phyloP scores from a whole-genome alignment of 2,888 invertebrate genomes.

The Drosophila parthenogenetica region DNA sequence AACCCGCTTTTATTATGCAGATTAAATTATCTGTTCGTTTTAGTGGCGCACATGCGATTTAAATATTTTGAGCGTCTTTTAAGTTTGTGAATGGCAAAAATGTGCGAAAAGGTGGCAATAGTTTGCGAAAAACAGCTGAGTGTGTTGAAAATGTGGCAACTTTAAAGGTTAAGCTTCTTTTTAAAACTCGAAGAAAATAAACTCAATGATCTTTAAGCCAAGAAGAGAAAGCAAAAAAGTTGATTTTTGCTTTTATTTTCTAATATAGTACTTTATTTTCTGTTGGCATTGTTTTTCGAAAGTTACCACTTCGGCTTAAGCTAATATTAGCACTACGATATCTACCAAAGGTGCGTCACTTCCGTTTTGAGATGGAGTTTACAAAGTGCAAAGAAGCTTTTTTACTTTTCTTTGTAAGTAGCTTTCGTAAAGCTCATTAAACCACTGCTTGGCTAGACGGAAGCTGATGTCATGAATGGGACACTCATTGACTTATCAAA shows the following conservation, averaged over 20 bases:
- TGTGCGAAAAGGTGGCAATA: no score
- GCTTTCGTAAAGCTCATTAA: conserved; percentile 23
- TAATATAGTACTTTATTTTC: background rate
- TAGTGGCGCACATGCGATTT: no score
- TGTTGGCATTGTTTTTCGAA: background rate
- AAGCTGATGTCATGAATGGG: conserved; percentile 60
- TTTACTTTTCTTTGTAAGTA: conserved; percentile 13
- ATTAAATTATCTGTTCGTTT: no score
- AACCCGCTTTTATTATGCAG: no score
- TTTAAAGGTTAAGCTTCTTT: no score
- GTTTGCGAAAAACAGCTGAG: no score
- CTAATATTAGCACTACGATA: background rate
- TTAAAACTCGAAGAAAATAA: no score
- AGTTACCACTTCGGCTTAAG: background rate
- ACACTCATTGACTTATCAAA: conserved; percentile 50
- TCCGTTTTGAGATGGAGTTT: conserved; percentile 32
- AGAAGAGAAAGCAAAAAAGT: no score
- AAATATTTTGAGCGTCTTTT: no score
- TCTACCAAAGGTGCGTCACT: conserved; percentile 38
- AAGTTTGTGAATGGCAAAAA: no score
- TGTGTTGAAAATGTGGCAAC: no score
- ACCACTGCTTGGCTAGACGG: conserved; percentile 1
- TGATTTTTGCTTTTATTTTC: background rate
- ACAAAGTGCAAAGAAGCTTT: conserved; percentile 11
- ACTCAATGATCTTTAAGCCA: no score